phyloP scores from a whole-genome alignment of 92 coral and sea anemone species.

The Palythoa caribaeorum region DNA sequence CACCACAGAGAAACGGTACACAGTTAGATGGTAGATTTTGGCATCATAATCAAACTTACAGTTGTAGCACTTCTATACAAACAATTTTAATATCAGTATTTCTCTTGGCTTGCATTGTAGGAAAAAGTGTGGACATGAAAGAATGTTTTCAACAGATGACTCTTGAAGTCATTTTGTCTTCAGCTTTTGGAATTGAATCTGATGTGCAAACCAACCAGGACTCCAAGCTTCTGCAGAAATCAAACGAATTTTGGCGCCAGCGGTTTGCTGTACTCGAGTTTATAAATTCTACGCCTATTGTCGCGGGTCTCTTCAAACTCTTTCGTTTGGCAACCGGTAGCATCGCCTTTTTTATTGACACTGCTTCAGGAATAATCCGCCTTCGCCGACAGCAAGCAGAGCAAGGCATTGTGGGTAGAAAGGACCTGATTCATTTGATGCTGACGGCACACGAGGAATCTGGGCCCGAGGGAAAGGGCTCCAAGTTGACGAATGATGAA shows the following conservation, averaged over 20 bases:
- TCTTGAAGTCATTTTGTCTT: slow-evolving; percentile 19
- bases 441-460: slow-evolving; percentile 71
- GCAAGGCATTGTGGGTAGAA: slow-evolving; percentile 51
- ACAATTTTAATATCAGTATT: not conserved
- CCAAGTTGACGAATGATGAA: slow-evolving; percentile 48
- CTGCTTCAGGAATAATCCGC: slow-evolving; percentile 63
- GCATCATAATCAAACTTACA: not conserved
- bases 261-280: slow-evolving; percentile 10
- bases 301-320: not conserved
- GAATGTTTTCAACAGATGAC: slow-evolving; percentile 36
- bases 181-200: slow-evolving; percentile 31
- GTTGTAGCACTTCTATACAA: not conserved
- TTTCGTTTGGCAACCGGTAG: not conserved
- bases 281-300: slow-evolving; percentile 8
- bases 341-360: not conserved
- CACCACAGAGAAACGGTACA: no score
- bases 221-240: not conserved
- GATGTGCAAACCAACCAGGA: slow-evolving; percentile 27
- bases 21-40: no score
- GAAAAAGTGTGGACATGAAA: slow-evolving; percentile 32
- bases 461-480: slow-evolving; percentile 52
- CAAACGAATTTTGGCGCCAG: slow-evolving; percentile 51
- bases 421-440: slow-evolving; percentile 75
- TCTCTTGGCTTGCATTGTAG: not conserved
- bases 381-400: slow-evolving; percentile 53